phyloP scores from a whole-genome alignment of 2,113 vertebrate genomes.

The Ceyx cyanopectus region DNA sequence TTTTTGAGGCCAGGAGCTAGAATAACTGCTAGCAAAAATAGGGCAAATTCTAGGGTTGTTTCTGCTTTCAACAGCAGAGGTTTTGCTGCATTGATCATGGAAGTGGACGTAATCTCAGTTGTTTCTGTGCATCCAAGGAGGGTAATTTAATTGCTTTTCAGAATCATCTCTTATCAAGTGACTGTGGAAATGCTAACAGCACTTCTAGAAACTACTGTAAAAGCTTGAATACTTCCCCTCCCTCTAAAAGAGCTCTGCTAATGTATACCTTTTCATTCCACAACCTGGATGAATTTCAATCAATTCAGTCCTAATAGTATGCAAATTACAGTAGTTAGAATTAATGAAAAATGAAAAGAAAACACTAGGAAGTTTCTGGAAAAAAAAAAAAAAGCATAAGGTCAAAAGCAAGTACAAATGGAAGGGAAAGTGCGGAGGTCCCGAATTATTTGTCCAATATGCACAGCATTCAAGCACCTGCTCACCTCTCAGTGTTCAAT shows the following conservation, averaged over 20 bases:
- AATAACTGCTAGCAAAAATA: neutral
- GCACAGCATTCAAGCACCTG: neutral
- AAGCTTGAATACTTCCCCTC: neutral
- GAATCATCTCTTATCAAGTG: neutral
- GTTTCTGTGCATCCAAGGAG: neutral
- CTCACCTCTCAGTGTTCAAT: neutral
- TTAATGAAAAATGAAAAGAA: slow-evolving; percentile 36
- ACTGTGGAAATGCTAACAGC: neutral
- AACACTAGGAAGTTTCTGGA: neutral
- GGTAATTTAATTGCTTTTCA: slow-evolving; percentile 41
- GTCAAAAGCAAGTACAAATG: slow-evolving; percentile 29
- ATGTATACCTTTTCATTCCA: neutral
- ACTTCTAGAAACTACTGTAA: slow-evolving; percentile 11
- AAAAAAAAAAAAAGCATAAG: neutral
- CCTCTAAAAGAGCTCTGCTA: neutral
- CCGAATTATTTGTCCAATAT: neutral
- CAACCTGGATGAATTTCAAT: slow-evolving; percentile 31
- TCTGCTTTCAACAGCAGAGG: neutral
- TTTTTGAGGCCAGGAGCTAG: neutral
- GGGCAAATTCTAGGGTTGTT: neutral
- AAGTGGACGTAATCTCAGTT: neutral
- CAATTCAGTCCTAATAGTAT: slow-evolving; percentile 25
- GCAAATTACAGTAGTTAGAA: slow-evolving; percentile 46
- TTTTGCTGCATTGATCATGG: neutral
- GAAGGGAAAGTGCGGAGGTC: neutral